phyloP scores from a whole-genome alignment of 2,113 vertebrate species.

The Helogale parvula region DNA sequence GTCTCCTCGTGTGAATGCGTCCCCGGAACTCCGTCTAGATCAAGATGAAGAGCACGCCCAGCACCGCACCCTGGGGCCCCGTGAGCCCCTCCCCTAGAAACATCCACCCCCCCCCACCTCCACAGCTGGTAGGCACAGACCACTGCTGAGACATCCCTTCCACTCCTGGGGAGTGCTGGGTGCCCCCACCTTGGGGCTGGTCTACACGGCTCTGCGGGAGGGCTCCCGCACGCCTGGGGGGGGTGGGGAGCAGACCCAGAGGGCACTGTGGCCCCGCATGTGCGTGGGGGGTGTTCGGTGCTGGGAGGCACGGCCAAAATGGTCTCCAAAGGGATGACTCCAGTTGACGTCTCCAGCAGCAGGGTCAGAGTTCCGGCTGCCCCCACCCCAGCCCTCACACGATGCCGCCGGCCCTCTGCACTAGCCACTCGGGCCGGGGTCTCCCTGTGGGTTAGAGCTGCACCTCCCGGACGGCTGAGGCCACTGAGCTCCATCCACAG shows the following conservation, averaged over 20 bases:
- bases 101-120: rapidly evolving
- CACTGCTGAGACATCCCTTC: neutral
- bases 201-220: neutral
- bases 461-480: rapidly evolving
- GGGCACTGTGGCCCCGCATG: neutral
- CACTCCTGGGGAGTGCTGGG: neutral
- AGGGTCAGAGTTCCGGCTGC: neutral
- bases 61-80: neutral
- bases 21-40: neutral
- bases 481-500: rapidly evolving
- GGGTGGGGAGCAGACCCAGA: too few relatives aligned
- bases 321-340: neutral
- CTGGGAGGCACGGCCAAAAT: neutral
- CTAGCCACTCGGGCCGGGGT: neutral
- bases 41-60: neutral
- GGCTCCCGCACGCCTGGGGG: rapidly evolving
- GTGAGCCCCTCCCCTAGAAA: neutral
- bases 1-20: too few relatives aligned
- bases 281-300: rapidly evolving
- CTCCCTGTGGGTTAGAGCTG: neutral
- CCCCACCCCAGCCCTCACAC: rapidly evolving
- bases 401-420: rapidly evolving
- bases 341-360: too few relatives aligned
- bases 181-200: neutral
- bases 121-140: rapidly evolving